Percentiles rank a stretch among this genome's conserved stretches.
phyloP scores from a whole-genome alignment of 1,140 invertebrate species.

The Megathymus violae region DNA sequence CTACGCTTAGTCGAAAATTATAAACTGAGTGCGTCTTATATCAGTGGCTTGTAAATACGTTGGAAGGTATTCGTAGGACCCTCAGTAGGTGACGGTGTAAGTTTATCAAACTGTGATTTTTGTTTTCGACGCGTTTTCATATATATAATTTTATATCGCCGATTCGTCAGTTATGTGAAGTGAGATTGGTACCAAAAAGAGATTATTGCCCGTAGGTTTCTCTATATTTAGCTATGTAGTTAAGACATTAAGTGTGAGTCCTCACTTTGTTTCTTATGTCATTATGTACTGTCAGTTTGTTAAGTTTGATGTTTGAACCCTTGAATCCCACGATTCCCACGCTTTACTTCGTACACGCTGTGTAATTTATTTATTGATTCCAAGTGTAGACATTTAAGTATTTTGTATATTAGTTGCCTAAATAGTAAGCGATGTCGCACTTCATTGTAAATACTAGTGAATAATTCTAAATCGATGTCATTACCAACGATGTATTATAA shows the following conservation, averaged over 20 bases:
- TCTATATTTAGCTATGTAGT: conserved; percentile 63
- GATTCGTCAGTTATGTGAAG: conserved; percentile 70
- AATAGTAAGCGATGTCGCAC: conserved; percentile 67
- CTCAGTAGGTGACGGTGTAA: conserved; percentile 52
- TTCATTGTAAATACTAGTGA: conserved; percentile 73
- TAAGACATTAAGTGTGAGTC: conserved; percentile 50
- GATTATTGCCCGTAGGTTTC: conserved; percentile 72
- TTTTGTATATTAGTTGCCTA: conserved; percentile 69
- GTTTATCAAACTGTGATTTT: conserved; percentile 77
- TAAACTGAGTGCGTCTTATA: conserved; percentile 67
- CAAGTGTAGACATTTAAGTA: conserved; percentile 53
- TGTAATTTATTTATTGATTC: conserved; percentile 75
- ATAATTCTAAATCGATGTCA: conserved; percentile 75
- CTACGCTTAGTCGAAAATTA: conserved; percentile 60
- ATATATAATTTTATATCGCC: conserved; percentile 63
- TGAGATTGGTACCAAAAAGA: conserved; percentile 82
- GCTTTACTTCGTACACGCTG: conserved; percentile 47
- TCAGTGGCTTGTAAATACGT: conserved; percentile 76
- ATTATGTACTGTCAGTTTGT: conserved; percentile 52
- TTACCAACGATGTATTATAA: conserved; percentile 81
- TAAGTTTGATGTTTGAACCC: conserved; percentile 67
- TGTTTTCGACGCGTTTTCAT: conserved; percentile 69
- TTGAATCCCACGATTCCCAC: conserved; percentile 38
- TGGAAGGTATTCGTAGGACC: conserved; percentile 52
- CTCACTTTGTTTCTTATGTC: conserved; percentile 51